Conservation (phyloP, 2,797 vertebrate genomes). For the Helostoma temminkii region DNA sequence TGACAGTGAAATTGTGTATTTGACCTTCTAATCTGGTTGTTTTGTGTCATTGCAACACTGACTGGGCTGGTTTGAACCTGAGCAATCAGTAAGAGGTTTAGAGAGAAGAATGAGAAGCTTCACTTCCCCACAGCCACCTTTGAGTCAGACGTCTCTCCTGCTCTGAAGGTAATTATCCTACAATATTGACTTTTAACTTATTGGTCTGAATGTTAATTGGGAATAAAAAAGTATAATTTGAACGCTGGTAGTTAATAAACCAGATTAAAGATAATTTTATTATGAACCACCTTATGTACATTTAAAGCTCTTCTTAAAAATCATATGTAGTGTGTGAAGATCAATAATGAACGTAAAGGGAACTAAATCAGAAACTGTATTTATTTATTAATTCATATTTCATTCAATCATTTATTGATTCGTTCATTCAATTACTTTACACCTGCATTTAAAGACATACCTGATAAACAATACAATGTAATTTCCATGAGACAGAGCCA, state of each 20-base stretch:
- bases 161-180: constrained; percentile 47
- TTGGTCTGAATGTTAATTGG: neutral
- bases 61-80: constrained; percentile 5
- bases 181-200: neutral
- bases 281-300: too few species aligned
- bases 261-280: too few species aligned
- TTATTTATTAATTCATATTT: too few species aligned
- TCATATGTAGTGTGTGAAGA: neutral
- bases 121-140: constrained; percentile 54
- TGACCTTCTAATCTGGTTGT: neutral
- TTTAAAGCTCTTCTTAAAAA: too few species aligned
- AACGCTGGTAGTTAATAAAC: neutral
- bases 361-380: neutral
- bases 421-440: too few species aligned
- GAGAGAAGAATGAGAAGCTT: constrained; percentile 1
- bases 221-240: neutral
- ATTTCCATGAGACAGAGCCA: too few species aligned
- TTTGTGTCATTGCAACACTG: constrained; percentile 11
- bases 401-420: too few species aligned
- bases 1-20: neutral
- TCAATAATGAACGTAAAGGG: neutral
- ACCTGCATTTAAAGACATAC: neutral
- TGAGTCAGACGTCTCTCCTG: constrained; percentile 33
- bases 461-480: neutral
- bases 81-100: constrained; percentile 65